Evolutionary conservation across 2,888 invertebrate species (phyloP).

Genomic region (Adineta ricciae): DNA sequence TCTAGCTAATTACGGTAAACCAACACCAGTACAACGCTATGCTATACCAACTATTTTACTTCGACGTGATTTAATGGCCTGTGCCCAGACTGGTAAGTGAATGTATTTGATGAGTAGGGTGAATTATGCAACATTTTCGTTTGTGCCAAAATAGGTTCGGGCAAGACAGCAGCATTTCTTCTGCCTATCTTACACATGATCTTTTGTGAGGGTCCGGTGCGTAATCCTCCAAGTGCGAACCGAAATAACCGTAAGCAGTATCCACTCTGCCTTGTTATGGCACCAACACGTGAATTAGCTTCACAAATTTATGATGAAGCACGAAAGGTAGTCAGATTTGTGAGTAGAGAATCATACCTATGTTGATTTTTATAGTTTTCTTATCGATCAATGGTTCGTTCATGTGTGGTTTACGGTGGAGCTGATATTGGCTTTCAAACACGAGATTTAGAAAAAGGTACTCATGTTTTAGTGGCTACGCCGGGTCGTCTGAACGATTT

Average conservation of each 20-base stretch:
- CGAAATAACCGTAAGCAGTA: slow-evolving; percentile 24
- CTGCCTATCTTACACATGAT: slow-evolving; percentile 33
- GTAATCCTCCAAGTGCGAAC: slow-evolving; percentile 10
- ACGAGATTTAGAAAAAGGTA: slow-evolving; percentile 51
- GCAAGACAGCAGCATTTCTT: slow-evolving; percentile 33
- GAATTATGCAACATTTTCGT: too few species aligned
- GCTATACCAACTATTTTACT: slow-evolving; percentile 71
- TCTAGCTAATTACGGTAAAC: slow-evolving; percentile 67
- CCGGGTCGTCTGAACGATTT: slow-evolving; percentile 87
- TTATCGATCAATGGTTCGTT: slow-evolving; percentile 29
- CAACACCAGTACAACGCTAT: slow-evolving; percentile 87
- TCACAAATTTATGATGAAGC: slow-evolving; percentile 33
- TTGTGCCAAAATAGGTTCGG: slow-evolving; percentile 25
- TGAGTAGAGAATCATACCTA: not conserved
- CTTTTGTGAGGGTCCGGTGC: slow-evolving; percentile 3
- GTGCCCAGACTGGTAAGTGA: slow-evolving; percentile 76
- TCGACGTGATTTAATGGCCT: slow-evolving; percentile 83
- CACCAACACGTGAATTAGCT: slow-evolving; percentile 34
- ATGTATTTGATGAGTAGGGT: too few species aligned
- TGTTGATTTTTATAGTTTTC: slow-evolving; percentile 20
- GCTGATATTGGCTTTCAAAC: slow-evolving; percentile 82
- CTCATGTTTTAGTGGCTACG: slow-evolving; percentile 64
- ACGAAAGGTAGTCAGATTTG: slow-evolving; percentile 16
- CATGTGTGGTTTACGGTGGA: slow-evolving; percentile 66
- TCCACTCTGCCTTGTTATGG: slow-evolving; percentile 30